phyloP scores from a whole-genome alignment of 1,140 invertebrate species.

The Brachionus sp. region DNA sequence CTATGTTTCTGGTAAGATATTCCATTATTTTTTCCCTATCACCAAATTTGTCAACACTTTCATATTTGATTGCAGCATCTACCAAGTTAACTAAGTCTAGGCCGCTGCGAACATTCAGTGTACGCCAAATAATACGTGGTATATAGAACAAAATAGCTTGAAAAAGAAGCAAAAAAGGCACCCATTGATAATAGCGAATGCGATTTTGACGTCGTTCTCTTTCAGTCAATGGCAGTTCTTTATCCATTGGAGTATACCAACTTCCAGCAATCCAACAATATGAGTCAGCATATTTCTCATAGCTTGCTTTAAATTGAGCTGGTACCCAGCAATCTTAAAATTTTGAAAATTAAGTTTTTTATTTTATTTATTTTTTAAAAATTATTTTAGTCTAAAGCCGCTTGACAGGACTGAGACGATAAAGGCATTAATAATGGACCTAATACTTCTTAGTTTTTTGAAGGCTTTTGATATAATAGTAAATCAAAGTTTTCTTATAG shows the following conservation, averaged over 20 bases:
- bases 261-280: slow-evolving; percentile 46
- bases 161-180: slow-evolving; percentile 58
- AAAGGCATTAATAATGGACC: too few relatives aligned
- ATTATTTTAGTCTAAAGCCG: too few relatives aligned
- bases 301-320: slow-evolving; percentile 38
- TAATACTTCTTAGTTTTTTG: too few relatives aligned
- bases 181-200: slow-evolving; percentile 61
- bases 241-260: slow-evolving; percentile 38
- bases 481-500: too few relatives aligned
- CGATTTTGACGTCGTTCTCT: slow-evolving; percentile 48
- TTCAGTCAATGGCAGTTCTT: slow-evolving; percentile 3
- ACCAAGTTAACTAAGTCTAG: slow-evolving; percentile 42
- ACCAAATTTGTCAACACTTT: slow-evolving; percentile 38
- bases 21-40: slow-evolving; percentile 41
- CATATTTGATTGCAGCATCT: slow-evolving; percentile 40
- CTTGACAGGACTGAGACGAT: too few relatives aligned
- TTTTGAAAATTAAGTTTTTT: background rate
- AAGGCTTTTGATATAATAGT: too few relatives aligned
- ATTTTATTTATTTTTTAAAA: background rate
- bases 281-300: slow-evolving; percentile 46
- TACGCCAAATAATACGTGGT: slow-evolving; percentile 56
- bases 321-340: slow-evolving; percentile 27
- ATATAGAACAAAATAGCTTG: slow-evolving; percentile 59
- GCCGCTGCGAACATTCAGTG: slow-evolving; percentile 47
- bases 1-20: slow-evolving; percentile 34